These are phyloP conservation scores for Capreolus pygargus DNA, from an alignment of 2,113 vertebrate species.

Conservation along the genomic window DNA sequence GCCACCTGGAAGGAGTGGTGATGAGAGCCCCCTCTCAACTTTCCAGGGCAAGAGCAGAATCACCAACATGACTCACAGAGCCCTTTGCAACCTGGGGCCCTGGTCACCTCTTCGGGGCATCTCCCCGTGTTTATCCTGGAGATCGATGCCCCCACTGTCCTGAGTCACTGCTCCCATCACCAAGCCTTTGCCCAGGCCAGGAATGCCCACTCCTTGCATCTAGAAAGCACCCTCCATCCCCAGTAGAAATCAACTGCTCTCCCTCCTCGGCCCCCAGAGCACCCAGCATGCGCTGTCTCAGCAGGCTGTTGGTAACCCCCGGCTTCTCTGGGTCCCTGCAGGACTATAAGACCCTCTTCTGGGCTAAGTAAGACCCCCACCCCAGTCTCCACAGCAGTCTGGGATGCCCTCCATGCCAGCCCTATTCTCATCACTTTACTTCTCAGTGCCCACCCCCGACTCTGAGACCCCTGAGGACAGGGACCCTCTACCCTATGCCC, in stretches of 20 bases:
- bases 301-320: background rate
- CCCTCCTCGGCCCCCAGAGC: background rate
- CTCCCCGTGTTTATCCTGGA: background rate
- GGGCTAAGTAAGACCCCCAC: background rate
- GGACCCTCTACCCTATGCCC: background rate
- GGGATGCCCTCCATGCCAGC: background rate
- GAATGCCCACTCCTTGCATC: background rate
- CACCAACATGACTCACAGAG: background rate
- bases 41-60: background rate
- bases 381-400: background rate
- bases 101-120: rapidly evolving
- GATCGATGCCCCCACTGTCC: rapidly evolving
- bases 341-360: background rate
- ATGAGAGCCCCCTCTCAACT: background rate
- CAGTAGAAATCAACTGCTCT: background rate
- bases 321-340: background rate
- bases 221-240: background rate
- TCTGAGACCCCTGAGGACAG: background rate
- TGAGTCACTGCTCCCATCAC: background rate
- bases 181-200: background rate
- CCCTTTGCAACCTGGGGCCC: rapidly evolving
- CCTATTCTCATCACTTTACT: background rate
- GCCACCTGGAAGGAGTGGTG: background rate
- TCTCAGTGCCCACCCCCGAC: background rate
- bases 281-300: background rate